Conservation (phyloP, 2,888 invertebrate species). For the Schizaphis graminum region DNA sequence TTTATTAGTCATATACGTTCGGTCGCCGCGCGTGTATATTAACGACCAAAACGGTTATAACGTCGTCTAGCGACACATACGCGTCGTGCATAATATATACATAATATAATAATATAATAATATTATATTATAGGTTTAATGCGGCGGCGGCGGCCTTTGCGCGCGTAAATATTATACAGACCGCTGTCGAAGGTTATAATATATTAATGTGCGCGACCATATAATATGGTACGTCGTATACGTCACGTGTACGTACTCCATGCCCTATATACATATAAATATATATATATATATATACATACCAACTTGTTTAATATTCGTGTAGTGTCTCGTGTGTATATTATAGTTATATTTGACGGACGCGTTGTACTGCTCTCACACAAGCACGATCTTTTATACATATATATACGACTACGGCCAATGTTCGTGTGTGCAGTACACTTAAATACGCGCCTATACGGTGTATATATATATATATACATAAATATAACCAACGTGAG, state of each 20-base stretch:
- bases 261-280: not conserved
- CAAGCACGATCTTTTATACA: not conserved
- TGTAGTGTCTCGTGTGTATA: not conserved
- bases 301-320: not conserved
- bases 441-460: not conserved
- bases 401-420: not conserved
- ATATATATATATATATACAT: not conserved
- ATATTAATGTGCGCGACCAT: constrained; percentile 4
- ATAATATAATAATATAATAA: not conserved
- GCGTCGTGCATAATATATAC: not conserved
- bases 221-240: not conserved
- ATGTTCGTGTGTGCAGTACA: not conserved
- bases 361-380: not conserved
- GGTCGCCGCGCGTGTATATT: not conserved
- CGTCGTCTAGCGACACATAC: not conserved
- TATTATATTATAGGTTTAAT: not conserved
- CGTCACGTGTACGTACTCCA: not conserved
- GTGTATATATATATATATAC: not conserved
- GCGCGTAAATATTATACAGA: not conserved
- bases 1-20: not conserved
- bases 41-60: not conserved
- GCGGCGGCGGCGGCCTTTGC: not conserved
- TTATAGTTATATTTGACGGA: not conserved
- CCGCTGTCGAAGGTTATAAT: constrained; percentile 6
- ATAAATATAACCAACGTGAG: not conserved